Conservation (phyloP, 2,797 vertebrate species). For the Thamnophis elegans region DNA sequence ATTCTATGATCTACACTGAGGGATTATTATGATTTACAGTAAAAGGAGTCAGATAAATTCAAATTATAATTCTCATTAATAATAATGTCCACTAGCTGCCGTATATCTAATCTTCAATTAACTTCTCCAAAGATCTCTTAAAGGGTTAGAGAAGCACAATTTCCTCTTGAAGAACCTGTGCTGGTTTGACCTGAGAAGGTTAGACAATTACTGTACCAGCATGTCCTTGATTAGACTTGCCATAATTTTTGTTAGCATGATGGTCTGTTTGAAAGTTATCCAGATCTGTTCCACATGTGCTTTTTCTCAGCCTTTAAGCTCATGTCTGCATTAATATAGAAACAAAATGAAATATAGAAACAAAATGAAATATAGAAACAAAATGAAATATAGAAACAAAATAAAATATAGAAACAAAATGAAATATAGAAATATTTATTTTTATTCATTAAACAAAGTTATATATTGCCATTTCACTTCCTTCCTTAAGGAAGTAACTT, state of each 20-base stretch:
- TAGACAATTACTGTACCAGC: constrained; percentile 54
- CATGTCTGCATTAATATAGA: constrained; percentile 33
- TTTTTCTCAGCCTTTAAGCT: background rate
- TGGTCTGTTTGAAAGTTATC: constrained; percentile 43
- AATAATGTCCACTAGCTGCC: constrained; percentile 43
- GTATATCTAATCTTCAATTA: constrained; percentile 60
- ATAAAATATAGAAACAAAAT: constrained; percentile 21
- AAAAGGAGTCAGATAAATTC: constrained; percentile 38
- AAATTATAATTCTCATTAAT: constrained; percentile 55
- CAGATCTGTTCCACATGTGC: constrained; percentile 18
- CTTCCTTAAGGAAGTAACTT: constrained; percentile 38
- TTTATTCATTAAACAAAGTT: background rate
- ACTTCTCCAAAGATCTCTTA: constrained; percentile 54
- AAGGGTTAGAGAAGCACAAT: constrained; percentile 43
- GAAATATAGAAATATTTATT: background rate
- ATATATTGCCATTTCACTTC: background rate
- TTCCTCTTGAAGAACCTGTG: constrained; percentile 57
- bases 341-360: background rate
- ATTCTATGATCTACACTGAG: background rate
- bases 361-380: background rate
- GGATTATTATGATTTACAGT: constrained; percentile 18
- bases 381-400: constrained; percentile 25
- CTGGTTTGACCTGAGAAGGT: constrained; percentile 56
- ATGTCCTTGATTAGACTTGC: constrained; percentile 57
- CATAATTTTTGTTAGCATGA: constrained; percentile 47